phyloP scores from a whole-genome alignment of 35 echinoderm and acorn worm genomes.

The Ophiothrix spiculata region DNA sequence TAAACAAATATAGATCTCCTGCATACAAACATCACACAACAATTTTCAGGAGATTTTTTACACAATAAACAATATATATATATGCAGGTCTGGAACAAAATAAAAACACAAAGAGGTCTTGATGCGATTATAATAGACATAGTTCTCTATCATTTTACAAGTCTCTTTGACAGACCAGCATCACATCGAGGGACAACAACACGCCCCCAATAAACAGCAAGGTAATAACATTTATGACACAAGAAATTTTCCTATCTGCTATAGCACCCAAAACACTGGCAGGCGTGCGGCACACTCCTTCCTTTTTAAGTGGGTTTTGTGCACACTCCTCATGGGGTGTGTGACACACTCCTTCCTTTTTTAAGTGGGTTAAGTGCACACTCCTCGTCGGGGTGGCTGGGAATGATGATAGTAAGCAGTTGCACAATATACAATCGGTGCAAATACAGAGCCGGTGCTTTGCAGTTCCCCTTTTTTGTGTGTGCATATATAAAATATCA shows the following conservation, averaged over 20 bases:
- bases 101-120: neutral
- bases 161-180: neutral
- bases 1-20: neutral
- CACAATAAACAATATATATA: slow-evolving; percentile 8
- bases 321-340: neutral
- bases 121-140: neutral
- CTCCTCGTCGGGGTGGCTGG: slow-evolving; percentile 4
- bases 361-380: neutral
- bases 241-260: neutral
- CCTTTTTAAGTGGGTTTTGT: neutral
- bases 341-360: neutral
- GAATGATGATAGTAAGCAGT: neutral
- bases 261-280: neutral
- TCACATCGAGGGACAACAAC: neutral
- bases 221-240: slow-evolving; percentile 12
- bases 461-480: slow-evolving; percentile 1
- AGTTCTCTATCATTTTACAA: neutral
- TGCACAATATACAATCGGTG: neutral
- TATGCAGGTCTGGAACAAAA: neutral
- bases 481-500: slow-evolving; percentile 7
- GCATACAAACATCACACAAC: neutral
- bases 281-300: neutral
- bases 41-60: neutral
- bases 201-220: neutral
- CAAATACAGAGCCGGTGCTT: neutral